Evolutionary conservation across 2,113 vertebrate genomes (phyloP).

Genomic region (Podarcis raffonei): DNA sequence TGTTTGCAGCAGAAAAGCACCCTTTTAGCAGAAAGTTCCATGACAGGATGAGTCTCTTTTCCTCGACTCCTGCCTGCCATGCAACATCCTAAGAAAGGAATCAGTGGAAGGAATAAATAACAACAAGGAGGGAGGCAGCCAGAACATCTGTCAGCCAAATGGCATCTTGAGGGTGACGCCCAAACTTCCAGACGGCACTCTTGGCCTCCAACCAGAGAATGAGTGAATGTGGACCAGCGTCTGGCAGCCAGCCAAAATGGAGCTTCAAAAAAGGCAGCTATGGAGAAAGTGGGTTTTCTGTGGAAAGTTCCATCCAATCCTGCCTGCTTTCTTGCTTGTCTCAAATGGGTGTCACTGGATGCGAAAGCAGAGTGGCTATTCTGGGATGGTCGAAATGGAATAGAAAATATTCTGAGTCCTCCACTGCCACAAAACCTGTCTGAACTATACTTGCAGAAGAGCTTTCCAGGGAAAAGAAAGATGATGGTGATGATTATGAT

Average conservation of each 20-base stretch:
- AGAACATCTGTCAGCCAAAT: conserved; percentile 67
- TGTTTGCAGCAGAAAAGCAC: background rate
- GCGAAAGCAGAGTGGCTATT: conserved; percentile 27
- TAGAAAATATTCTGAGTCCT: background rate
- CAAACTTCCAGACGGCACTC: conserved; percentile 37
- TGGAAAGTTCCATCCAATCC: conserved; percentile 62
- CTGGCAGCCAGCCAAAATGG: conserved; percentile 40
- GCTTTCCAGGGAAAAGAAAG: background rate
- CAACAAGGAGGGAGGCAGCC: background rate
- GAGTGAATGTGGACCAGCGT: conserved; percentile 50
- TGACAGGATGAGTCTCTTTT: background rate
- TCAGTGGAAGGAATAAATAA: background rate
- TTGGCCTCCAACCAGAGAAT: conserved; percentile 42
- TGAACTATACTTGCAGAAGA: background rate
- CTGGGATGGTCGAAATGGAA: conserved; percentile 16
- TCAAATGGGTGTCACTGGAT: conserved; percentile 50
- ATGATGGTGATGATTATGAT: no score
- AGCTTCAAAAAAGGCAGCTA: conserved; percentile 41
- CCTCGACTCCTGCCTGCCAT: conserved; percentile 16
- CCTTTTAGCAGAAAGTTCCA: background rate
- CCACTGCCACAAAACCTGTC: conserved; percentile 28
- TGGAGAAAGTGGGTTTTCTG: conserved; percentile 55
- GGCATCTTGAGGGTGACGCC: conserved; percentile 37
- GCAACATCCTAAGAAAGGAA: conserved; percentile 26
- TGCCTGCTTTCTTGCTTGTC: conserved; percentile 60